A percentile compares a stretch with the other conserved stretches of the same genome.
Evolutionary conservation across 1,140 invertebrate species (phyloP).

Genomic region (Drosophila dunni): DNA sequence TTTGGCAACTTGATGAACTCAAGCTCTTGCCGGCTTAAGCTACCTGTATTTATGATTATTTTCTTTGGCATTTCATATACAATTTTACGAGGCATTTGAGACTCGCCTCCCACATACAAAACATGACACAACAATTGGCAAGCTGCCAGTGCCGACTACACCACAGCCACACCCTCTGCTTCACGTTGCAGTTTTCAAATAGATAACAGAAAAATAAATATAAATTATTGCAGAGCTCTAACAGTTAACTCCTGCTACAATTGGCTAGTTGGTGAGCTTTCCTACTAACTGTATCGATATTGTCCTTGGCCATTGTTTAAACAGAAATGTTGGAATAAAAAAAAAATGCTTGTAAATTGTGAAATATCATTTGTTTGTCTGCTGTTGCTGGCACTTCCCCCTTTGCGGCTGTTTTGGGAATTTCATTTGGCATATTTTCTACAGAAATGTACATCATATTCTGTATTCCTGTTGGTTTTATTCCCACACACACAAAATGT

Average conservation of each 20-base stretch:
- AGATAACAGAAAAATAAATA: conserved; percentile 37
- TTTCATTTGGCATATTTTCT: conserved; percentile 39
- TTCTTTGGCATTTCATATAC: conserved; percentile 9
- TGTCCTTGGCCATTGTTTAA: conserved; percentile 13
- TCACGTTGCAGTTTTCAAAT: conserved; percentile 14
- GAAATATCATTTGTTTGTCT: conserved; percentile 31
- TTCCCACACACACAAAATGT: background rate
- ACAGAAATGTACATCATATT: conserved; percentile 29
- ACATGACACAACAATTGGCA: conserved; percentile 21
- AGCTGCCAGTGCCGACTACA: background rate
- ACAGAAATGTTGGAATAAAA: background rate
- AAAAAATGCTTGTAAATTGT: conserved; percentile 32
- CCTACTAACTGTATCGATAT: conserved; percentile 11
- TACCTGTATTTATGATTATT: background rate
- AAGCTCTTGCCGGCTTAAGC: background rate
- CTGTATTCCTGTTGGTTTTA: conserved; percentile 21
- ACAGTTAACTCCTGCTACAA: background rate
- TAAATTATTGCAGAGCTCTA: conserved; percentile 31
- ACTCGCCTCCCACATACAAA: conserved; percentile 2
- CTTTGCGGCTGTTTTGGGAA: conserved; percentile 35
- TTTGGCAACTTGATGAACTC: conserved; percentile 3
- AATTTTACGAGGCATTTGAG: conserved; percentile 36
- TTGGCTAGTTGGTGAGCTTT: conserved; percentile 1
- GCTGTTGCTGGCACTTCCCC: background rate
- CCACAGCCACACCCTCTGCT: background rate